phyloP scores from a whole-genome alignment of 2,797 vertebrate genomes.

The Platalea minor region DNA sequence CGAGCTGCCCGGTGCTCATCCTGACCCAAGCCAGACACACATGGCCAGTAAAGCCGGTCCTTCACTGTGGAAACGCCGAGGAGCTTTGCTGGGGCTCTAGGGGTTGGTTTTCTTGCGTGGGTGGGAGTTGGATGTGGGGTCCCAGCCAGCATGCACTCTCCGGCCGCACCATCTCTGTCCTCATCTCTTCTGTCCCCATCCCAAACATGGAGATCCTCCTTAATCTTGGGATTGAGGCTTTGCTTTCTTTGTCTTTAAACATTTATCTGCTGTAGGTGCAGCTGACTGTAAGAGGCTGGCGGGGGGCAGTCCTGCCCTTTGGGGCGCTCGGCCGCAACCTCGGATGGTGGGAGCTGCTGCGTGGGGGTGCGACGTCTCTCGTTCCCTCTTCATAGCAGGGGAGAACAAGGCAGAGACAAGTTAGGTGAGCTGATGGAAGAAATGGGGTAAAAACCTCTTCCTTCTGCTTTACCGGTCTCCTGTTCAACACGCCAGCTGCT shows the following conservation, averaged over 20 bases:
- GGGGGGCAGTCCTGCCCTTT: background rate
- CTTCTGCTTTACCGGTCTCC: background rate
- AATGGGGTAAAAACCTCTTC: background rate
- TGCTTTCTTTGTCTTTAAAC: background rate
- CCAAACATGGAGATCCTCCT: background rate
- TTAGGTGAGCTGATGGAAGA: background rate
- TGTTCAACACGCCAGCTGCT: background rate
- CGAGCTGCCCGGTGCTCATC: accelerated
- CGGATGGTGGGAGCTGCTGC: background rate
- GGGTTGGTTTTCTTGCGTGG: accelerated
- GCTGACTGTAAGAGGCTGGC: background rate
- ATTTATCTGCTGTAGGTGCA: background rate
- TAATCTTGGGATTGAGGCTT: background rate
- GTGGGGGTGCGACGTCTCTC: accelerated
- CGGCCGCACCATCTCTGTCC: background rate
- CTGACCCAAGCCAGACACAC: background rate
- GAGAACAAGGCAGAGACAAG: background rate
- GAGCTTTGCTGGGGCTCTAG: background rate
- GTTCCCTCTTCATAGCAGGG: background rate
- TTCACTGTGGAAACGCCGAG: accelerated
- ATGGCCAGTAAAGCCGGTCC: background rate
- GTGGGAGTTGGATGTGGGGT: background rate
- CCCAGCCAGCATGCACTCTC: background rate
- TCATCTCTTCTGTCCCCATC: background rate
- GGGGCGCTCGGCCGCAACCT: background rate